Percentiles rank a stretch among this genome's conserved stretches.
Evolutionary conservation across 2,888 invertebrate genomes (phyloP).

Genomic region (Pycnomerus fuliginosus): DNA sequence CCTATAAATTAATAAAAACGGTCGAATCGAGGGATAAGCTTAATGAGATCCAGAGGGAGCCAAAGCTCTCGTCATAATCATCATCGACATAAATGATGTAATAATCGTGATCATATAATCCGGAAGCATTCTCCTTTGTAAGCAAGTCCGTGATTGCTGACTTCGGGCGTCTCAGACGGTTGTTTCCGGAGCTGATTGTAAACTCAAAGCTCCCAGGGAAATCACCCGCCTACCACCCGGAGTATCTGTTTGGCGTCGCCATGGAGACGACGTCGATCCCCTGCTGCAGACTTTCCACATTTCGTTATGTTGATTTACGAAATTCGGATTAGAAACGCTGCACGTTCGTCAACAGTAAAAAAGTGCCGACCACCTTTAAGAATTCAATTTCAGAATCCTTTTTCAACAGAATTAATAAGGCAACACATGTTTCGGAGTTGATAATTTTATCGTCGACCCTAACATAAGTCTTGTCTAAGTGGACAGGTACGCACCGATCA

Average conservation of each 20-base stretch:
- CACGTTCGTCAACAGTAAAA: background rate
- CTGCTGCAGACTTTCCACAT: conserved; percentile 26
- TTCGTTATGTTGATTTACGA: conserved; percentile 29
- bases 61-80: too few relatives aligned
- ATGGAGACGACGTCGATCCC: conserved; percentile 29
- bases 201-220: conserved; percentile 36
- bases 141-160: conserved; percentile 44
- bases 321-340: conserved; percentile 20
- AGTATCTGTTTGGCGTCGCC: conserved; percentile 39
- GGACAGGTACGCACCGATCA: conserved; percentile 38
- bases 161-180: conserved; percentile 44
- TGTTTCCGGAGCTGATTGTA: conserved; percentile 49
- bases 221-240: conserved; percentile 32
- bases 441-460: conserved; percentile 20
- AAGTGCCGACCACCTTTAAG: conserved; percentile 15
- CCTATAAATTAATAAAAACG: too few relatives aligned
- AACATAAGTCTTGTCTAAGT: conserved; percentile 38
- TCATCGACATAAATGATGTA: conserved; percentile 36
- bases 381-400: conserved; percentile 15
- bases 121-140: conserved; percentile 42
- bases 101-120: conserved; percentile 35
- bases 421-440: conserved; percentile 17
- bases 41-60: too few relatives aligned
- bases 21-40: too few relatives aligned
- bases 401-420: conserved; percentile 19